phyloP scores from a whole-genome alignment of 2,888 invertebrate species.

The Pollenia angustigena region DNA sequence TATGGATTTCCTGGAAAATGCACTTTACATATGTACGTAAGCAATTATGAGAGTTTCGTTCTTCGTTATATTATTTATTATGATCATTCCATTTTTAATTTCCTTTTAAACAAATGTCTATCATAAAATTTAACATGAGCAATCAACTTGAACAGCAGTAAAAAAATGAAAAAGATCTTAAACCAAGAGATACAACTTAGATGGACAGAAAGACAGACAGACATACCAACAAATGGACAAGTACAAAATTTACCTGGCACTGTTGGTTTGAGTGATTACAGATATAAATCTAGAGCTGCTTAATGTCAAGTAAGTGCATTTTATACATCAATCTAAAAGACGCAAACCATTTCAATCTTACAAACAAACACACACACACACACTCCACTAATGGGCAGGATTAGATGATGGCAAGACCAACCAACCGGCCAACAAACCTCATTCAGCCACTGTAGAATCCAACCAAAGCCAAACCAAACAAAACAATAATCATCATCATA shows the following conservation, averaged over 20 bases:
- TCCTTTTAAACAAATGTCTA: conserved; percentile 68
- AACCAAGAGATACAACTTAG: conserved; percentile 25
- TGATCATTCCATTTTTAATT: conserved; percentile 60
- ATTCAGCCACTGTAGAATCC: conserved; percentile 42
- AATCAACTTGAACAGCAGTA: conserved; percentile 66
- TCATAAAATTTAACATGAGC: conserved; percentile 70
- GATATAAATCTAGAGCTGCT: conserved; percentile 76
- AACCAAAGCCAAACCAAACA: conserved; percentile 20
- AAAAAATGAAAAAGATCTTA: conserved; percentile 30
- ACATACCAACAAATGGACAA: conserved; percentile 48
- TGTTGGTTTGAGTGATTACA: conserved; percentile 74
- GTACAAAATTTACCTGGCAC: conserved; percentile 67
- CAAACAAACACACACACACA: conserved; percentile 27
- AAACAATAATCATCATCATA: conserved; percentile 58
- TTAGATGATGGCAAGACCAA: conserved; percentile 53
- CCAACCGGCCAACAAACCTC: neutral
- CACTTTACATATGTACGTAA: conserved; percentile 28
- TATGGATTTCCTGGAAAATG: conserved; percentile 58
- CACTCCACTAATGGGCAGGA: conserved; percentile 53
- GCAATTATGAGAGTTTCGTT: conserved; percentile 22
- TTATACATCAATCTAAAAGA: conserved; percentile 74
- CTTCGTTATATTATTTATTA: conserved; percentile 38
- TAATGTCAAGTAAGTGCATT: conserved; percentile 75
- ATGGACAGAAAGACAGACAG: conserved; percentile 52
- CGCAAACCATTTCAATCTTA: conserved; percentile 29